Evolutionary conservation across 2,797 vertebrate species (phyloP).

Genomic region (Muscicapa striata): DNA sequence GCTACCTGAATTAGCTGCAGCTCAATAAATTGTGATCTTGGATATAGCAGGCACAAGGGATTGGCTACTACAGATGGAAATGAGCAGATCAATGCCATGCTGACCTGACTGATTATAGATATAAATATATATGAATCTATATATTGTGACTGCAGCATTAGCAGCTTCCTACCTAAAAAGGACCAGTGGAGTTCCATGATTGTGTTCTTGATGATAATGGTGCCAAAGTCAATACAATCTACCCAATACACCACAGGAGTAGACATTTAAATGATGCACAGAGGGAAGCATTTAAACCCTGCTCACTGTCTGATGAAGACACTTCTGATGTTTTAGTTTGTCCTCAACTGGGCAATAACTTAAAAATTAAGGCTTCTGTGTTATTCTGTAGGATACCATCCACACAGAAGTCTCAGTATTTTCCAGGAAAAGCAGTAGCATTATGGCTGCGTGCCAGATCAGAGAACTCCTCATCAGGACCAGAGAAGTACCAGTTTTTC

Average conservation of each 20-base stretch:
- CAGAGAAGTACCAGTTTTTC: neutral
- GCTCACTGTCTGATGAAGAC: neutral
- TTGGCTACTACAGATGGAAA: neutral
- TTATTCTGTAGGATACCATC: neutral
- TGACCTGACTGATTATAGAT: neutral
- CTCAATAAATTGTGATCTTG: neutral
- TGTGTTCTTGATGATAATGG: neutral
- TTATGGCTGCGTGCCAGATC: neutral
- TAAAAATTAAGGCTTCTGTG: neutral
- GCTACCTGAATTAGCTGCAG: neutral
- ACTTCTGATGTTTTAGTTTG: neutral
- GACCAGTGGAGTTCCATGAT: neutral
- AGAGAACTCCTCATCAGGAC: neutral
- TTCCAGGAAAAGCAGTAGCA: neutral
- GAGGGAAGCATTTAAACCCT: neutral
- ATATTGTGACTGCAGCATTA: neutral
- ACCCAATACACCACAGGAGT: accelerated
- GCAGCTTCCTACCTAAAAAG: neutral
- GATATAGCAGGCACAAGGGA: neutral
- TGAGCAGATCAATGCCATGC: neutral
- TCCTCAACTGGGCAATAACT: neutral
- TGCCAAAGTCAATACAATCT: neutral
- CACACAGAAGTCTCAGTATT: neutral
- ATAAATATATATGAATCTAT: neutral
- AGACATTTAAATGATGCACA: neutral